Percentiles rank a stretch among this genome's conserved stretches.
Conservation (phyloP, 2,113 vertebrate genomes). For the Vidua chalybeata region DNA sequence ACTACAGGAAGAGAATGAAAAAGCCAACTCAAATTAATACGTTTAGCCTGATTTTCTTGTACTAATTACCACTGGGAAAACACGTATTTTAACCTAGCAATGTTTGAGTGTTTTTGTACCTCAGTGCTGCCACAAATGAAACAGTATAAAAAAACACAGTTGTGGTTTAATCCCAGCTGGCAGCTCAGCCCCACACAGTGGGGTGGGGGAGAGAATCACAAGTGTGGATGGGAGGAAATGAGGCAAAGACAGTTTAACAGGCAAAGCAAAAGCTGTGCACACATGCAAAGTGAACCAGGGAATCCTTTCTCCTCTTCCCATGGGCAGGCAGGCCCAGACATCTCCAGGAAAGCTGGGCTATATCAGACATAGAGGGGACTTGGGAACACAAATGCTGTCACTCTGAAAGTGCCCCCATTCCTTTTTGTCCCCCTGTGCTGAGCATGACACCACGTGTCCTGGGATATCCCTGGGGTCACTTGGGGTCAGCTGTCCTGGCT, state of each 20-base stretch:
- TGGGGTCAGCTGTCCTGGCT: background rate
- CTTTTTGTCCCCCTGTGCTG: background rate
- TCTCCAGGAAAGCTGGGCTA: background rate
- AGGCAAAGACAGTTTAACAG: background rate
- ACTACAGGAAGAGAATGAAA: conserved; percentile 45
- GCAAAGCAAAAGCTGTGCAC: background rate
- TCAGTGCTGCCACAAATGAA: background rate
- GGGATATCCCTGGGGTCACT: background rate
- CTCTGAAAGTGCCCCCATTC: background rate
- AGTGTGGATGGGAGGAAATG: background rate
- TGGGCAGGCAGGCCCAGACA: background rate
- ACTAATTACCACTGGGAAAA: conserved; percentile 57
- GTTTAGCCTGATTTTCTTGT: conserved; percentile 48
- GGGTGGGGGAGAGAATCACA: background rate
- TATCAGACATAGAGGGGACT: accelerated
- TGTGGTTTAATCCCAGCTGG: background rate
- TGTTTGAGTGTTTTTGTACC: background rate
- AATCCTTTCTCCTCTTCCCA: background rate
- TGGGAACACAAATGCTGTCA: background rate
- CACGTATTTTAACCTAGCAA: conserved; percentile 31
- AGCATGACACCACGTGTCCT: too few species aligned
- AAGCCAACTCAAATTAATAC: conserved; percentile 26
- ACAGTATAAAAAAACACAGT: background rate
- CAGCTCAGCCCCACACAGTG: background rate
- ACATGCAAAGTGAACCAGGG: background rate